Evolutionary conservation across 2,113 vertebrate genomes (phyloP), one percentile per base, ranked within the genome.

Genomic region (Epinephelus moara): DNA sequence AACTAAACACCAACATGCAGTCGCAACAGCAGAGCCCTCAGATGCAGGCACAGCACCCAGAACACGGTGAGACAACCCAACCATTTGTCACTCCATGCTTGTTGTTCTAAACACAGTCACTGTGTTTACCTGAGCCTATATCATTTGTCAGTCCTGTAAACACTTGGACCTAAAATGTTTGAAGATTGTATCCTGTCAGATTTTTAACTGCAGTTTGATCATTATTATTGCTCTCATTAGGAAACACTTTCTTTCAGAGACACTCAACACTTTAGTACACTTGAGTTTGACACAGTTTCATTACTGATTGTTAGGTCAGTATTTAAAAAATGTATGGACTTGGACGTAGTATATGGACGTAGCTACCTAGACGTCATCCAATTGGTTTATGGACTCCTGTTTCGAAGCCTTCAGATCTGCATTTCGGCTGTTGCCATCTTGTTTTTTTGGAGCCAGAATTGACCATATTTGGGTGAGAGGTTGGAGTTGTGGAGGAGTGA

Each of bases 1-100:
- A 85, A 96, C 95, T 64, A 99, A 99, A 96, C 95, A 98, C 94
- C 98, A 98, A 77, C 98, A 99, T 68, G 91, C 95, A 60, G 81
- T 90, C 2, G 93, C 90, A 2, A 93, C 95, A 71, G 89, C 91
- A 45, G 98, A 99, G 69, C 94, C 96, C 45, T 85, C 96, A 57
- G 98, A 99, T 71, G 91, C 96, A 12, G 92, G 91, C 84, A 83
- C 93, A 50, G 90, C 96, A 71, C 90, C 86, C 91, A 96, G 96
- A 94, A 93, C 96, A 92, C 96, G 96, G 98, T 99, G 95, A 98
- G 97, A 61, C 37, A 10, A 4, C 18, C 40, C 12, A 25, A 0
- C 21, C 3, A 3, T 50, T 37, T 37, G 33, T 45, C n/a, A 14
- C 56, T 14, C 23, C 4, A 11, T 21, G 17, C n/a, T 33, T 21